Conservation (phyloP, 2,797 vertebrate species). For the Dicrostonyx torquatus region DNA sequence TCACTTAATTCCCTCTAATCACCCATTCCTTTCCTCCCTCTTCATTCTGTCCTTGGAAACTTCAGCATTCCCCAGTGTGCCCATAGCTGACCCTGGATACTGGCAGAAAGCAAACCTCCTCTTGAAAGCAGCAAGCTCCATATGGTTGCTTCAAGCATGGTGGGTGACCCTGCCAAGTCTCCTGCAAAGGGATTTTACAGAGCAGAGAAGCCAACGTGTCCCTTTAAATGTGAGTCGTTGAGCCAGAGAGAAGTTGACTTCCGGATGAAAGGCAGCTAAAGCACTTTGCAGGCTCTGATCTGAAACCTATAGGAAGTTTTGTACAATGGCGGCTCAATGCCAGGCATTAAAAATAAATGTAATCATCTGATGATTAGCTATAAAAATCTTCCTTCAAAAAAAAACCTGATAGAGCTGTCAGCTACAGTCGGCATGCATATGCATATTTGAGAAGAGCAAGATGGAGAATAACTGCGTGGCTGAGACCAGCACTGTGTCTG, state of each 20-base stretch:
- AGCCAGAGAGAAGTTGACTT: conserved; percentile 66
- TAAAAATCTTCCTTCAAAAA: conserved; percentile 79
- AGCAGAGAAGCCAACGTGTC: conserved; percentile 54
- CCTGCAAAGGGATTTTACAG: conserved; percentile 76
- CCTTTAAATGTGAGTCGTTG: conserved; percentile 75
- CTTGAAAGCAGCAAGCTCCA: conserved; percentile 79
- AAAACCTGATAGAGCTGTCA: conserved; percentile 74
- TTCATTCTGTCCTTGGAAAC: conserved; percentile 71
- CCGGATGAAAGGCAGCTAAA: conserved; percentile 71
- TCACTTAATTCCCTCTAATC: conserved; percentile 78
- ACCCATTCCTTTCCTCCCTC: conserved; percentile 73
- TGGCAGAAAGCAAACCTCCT: conserved; percentile 78
- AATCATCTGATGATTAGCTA: conserved; percentile 77
- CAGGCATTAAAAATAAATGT: conserved; percentile 81
- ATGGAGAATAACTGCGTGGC: conserved; percentile 71
- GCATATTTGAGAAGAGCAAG: conserved; percentile 69
- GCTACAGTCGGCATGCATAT: conserved; percentile 64
- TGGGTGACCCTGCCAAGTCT: conserved; percentile 72
- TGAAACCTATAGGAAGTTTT: conserved; percentile 74
- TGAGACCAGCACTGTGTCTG: conserved; percentile 73
- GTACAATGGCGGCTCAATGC: conserved; percentile 60
- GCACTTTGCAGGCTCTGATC: conserved; percentile 67
- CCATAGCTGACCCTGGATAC: conserved; percentile 75
- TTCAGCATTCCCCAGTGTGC: conserved; percentile 66
- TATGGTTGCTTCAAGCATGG: conserved; percentile 74